These are phyloP conservation scores for Trachythela sp. DNA, from an alignment of 64 coral and sea anemone genomes.

Conservation along the genomic window DNA sequence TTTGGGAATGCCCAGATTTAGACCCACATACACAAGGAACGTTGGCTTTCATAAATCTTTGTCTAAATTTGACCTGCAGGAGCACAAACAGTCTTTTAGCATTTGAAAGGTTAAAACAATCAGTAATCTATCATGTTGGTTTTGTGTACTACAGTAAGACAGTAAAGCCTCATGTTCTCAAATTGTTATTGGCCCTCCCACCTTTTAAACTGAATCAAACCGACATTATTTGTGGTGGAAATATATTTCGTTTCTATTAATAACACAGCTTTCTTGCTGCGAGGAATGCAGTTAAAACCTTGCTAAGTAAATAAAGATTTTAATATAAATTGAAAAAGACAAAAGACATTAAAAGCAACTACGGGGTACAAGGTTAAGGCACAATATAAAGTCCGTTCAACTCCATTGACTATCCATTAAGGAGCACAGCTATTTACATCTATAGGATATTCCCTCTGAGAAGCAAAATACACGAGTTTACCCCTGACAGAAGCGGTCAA, in stretches of 20 bases:
- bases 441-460: neutral
- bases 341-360: neutral
- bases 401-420: neutral
- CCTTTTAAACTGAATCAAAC: slow-evolving; percentile 3
- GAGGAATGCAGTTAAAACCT: slow-evolving; percentile 21
- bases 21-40: neutral
- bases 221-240: neutral
- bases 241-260: neutral
- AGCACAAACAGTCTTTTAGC: neutral
- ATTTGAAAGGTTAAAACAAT: neutral
- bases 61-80: neutral
- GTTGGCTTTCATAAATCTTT: neutral
- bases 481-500: neutral
- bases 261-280: neutral
- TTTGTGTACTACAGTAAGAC: neutral
- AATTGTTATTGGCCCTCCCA: slow-evolving; percentile 17
- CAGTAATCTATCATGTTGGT: neutral
- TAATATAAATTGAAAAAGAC: slow-evolving; percentile 22
- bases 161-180: neutral
- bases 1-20: neutral
- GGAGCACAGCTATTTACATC: slow-evolving; percentile 10
- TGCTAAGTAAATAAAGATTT: slow-evolving; percentile 26
- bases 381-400: neutral
- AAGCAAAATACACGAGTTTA: neutral
- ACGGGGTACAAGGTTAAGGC: neutral